Evolutionary conservation across 2,888 invertebrate species (phyloP).

Genomic region (Didymodactylos carnosus): DNA sequence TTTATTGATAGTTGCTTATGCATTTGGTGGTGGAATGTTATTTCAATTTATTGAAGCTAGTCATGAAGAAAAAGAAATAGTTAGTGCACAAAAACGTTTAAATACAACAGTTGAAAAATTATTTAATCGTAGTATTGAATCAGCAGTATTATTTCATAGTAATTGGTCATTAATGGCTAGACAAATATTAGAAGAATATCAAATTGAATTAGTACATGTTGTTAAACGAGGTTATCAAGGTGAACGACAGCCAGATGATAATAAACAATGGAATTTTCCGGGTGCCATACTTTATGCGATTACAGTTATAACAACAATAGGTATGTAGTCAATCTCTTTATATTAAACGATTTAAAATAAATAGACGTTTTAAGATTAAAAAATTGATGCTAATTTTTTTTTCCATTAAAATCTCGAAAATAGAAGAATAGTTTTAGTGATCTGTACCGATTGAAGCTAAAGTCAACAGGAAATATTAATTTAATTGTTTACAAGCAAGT

Average conservation of each 20-base stretch:
- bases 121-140: neutral
- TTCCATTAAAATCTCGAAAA: too few species aligned
- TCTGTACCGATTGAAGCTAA: too few species aligned
- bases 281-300: conserved; percentile 13
- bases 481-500: too few species aligned
- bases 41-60: conserved; percentile 11
- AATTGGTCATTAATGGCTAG: conserved; percentile 5
- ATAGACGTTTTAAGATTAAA: too few species aligned
- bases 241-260: neutral
- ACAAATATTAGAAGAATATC: conserved; percentile 6
- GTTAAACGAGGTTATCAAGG: conserved; percentile 9
- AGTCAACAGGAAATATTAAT: too few species aligned
- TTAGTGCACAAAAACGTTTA: neutral
- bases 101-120: conserved; percentile 3
- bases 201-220: conserved; percentile 4
- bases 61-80: neutral
- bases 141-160: conserved; percentile 1
- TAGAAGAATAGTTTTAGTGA: too few species aligned
- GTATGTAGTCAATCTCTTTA: too few species aligned
- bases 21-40: conserved; percentile 11
- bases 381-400: too few species aligned
- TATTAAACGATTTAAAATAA: too few species aligned
- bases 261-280: conserved; percentile 13
- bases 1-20: conserved; percentile 11
- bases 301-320: conserved; percentile 14